Evolutionary conservation across 1,140 invertebrate species (phyloP), one percentile per base, ranked within the genome.

Genomic region (Armadillidium nasatum): DNA sequence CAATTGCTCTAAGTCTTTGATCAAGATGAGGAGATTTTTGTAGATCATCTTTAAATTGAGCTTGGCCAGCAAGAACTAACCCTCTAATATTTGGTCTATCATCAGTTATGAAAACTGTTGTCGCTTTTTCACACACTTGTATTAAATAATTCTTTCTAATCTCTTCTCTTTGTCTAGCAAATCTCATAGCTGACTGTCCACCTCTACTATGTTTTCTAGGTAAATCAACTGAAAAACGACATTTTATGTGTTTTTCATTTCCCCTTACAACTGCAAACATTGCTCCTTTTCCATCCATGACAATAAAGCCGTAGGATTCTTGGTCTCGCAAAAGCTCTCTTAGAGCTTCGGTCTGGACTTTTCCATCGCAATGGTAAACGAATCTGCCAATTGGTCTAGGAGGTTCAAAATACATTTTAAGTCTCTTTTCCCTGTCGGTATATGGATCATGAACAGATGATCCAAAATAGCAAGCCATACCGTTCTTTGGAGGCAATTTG

Each of bases 211-310:
- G 73, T 44, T 75, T 75, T 9, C 73, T 23, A 10, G 73, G 73
- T 3, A 75, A 54, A 44, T 75, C 73, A 7, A 75, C 73, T 4
- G 73, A 66, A 43, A 75, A 44, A 44, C 69, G 66, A 44, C 44
- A 45, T 19, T 68, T 60, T 0, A 75, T 33, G 10, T 75, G 60
- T 60, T 75, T 75, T 6, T 11, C 19, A 54, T 68, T 75, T 10
- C 73, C 73, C 15, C 60, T 67, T 6, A 75, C 73, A 4, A 67
- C 43, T 4, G 45, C 73, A 45, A 75, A 75, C 21, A 67, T 68
- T 15, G 73, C 60, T 10, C 73, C 73, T 75, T 75, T 75, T 46
- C 73, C 73, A 33, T 75, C 73, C 9, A 75, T 75, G 11, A 75
- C 54, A 23, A 75, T 75, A 43, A 68, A 75, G 7, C 73, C 73